Percentiles rank a stretch among this genome's conserved stretches.
Evolutionary conservation across 2,113 vertebrate genomes (phyloP).

Genomic region (Marmota flaviventris): DNA sequence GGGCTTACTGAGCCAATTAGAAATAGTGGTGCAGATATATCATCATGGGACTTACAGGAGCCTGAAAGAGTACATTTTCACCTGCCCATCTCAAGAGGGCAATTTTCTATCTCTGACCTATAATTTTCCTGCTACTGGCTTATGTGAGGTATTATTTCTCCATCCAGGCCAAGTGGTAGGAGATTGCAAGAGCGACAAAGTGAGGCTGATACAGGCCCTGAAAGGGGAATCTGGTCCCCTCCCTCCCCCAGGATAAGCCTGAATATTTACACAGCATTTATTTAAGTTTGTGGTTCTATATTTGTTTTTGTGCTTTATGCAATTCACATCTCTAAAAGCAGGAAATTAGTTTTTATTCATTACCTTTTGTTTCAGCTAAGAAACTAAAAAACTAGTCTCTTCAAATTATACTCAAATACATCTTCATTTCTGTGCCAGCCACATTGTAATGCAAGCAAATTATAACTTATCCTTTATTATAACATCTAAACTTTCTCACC

Average conservation of each 20-base stretch:
- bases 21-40: not conserved
- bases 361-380: not conserved
- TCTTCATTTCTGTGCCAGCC: not conserved
- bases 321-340: constrained; percentile 8
- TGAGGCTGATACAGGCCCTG: not conserved
- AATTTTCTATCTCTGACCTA: not conserved
- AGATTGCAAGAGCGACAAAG: not conserved
- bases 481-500: not conserved
- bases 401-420: not conserved
- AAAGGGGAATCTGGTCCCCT: not conserved
- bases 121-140: not conserved
- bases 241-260: not conserved
- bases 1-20: not conserved
- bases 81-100: not conserved
- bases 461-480: constrained; percentile 4
- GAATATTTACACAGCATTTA: not conserved
- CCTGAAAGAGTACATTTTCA: not conserved
- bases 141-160: not conserved
- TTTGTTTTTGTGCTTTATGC: not conserved
- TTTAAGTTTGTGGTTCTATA: constrained; percentile 12
- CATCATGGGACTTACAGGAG: not conserved
- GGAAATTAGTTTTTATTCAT: not conserved
- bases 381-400: not conserved
- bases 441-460: not conserved
- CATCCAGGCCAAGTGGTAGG: not conserved